These are phyloP conservation scores for Morpho deidamia DNA, from an alignment of 2,888 invertebrate genomes.

Conservation along the genomic window DNA sequence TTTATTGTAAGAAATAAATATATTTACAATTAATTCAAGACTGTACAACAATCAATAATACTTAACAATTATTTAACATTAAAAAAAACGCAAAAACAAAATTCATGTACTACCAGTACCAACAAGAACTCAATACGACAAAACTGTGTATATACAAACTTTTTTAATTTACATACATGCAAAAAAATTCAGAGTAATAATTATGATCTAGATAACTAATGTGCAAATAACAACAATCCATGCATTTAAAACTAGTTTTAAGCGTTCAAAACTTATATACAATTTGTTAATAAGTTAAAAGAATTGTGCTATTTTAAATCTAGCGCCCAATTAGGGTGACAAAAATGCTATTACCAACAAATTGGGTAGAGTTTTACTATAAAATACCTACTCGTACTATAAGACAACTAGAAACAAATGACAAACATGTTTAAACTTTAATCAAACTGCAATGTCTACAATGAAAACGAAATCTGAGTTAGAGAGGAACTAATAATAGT, in stretches of 20 bases:
- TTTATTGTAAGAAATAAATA: slow-evolving; percentile 63
- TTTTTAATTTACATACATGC: slow-evolving; percentile 8
- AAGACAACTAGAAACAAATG: slow-evolving; percentile 23
- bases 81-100: slow-evolving; percentile 14
- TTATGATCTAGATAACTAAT: slow-evolving; percentile 30
- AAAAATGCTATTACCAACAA: slow-evolving; percentile 18
- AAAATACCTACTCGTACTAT: slow-evolving; percentile 2
- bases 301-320: slow-evolving; percentile 37
- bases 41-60: slow-evolving; percentile 21
- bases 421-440: neutral
- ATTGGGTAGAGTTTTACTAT: slow-evolving; percentile 4
- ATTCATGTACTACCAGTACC: slow-evolving; percentile 10
- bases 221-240: slow-evolving; percentile 44
- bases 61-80: slow-evolving; percentile 20
- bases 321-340: slow-evolving; percentile 4
- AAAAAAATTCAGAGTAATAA: neutral
- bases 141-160: neutral
- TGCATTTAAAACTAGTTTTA: slow-evolving; percentile 39
- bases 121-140: neutral
- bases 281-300: slow-evolving; percentile 53
- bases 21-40: slow-evolving; percentile 53
- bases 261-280: slow-evolving; percentile 33
- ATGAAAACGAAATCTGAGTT: no score
- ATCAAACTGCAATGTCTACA: no score
- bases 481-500: no score